Percentiles rank a stretch among this genome's conserved stretches.
Evolutionary conservation across 2,113 vertebrate genomes (phyloP).

Genomic region (Vidua chalybeata): DNA sequence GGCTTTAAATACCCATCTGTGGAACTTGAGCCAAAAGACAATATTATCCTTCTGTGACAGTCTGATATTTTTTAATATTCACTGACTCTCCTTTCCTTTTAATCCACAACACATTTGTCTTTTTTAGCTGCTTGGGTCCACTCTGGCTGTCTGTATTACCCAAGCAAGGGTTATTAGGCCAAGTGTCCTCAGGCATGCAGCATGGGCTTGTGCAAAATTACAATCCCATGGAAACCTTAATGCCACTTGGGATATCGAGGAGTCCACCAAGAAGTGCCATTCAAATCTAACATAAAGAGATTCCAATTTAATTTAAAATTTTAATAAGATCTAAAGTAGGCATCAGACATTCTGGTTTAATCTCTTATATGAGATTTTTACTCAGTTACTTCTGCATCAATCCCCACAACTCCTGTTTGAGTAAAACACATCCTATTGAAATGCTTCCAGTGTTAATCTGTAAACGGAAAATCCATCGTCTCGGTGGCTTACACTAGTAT

Average conservation of each 20-base stretch:
- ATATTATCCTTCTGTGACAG: not conserved
- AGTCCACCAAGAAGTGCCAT: not conserved
- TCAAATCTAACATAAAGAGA: not conserved
- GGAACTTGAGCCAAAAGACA: not conserved
- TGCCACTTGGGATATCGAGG: not conserved
- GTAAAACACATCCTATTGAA: not conserved
- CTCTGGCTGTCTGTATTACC: not conserved
- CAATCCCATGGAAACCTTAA: not conserved
- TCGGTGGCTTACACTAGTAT: not conserved
- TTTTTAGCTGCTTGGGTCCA: not conserved
- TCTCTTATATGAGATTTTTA: not conserved
- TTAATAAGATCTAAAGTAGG: not conserved
- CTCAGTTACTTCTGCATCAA: not conserved
- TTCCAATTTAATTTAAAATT: not conserved
- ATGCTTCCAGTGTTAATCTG: not conserved
- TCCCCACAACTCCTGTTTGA: not conserved
- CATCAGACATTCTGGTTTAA: not conserved
- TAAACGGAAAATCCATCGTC: not conserved
- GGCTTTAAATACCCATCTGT: not conserved
- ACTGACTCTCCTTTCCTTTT: not conserved
- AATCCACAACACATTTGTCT: not conserved
- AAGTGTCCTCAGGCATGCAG: not conserved
- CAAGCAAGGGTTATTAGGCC: not conserved
- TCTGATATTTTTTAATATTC: not conserved
- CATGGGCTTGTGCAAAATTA: not conserved